A percentile compares a stretch with the other conserved stretches of the same genome.
Conservation (phyloP, 2,888 invertebrate species). For the Aquatica leii region DNA sequence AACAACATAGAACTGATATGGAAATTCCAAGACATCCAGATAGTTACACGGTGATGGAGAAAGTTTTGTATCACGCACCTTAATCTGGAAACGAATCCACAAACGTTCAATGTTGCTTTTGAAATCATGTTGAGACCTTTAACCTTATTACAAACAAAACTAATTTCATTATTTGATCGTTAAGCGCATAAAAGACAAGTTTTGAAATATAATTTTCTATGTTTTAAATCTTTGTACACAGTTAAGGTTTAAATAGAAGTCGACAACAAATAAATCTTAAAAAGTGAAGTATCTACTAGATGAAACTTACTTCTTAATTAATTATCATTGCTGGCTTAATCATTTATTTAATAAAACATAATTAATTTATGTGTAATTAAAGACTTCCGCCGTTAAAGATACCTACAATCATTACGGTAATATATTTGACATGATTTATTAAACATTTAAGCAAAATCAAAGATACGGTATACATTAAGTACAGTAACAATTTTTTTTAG, state of each 20-base stretch:
- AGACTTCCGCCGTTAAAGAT: constrained; percentile 26
- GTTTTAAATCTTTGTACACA: too few species aligned
- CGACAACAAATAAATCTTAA: too few species aligned
- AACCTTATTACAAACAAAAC: constrained; percentile 2
- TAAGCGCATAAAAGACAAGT: too few species aligned
- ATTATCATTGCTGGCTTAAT: too few species aligned
- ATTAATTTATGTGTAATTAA: constrained; percentile 14
- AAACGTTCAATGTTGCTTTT: too few species aligned
- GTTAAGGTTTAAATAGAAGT: too few species aligned
- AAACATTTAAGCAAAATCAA: constrained; percentile 10
- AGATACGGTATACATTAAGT: not conserved
- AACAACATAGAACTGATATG: constrained; percentile 5
- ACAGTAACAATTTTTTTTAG: not conserved
- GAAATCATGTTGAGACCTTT: constrained; percentile 8
- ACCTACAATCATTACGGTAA: constrained; percentile 28
- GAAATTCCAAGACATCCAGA: constrained; percentile 7
- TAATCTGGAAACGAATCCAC: not conserved
- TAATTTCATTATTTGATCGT: too few species aligned
- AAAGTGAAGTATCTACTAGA: too few species aligned
- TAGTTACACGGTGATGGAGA: constrained; percentile 8
- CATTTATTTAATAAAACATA: too few species aligned
- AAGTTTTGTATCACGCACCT: constrained; percentile 6
- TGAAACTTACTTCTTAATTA: too few species aligned
- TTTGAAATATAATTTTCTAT: too few species aligned
- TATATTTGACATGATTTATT: constrained; percentile 18